Percentiles rank a stretch among this genome's conserved stretches.
phyloP scores from a whole-genome alignment of 2,113 vertebrate species.

The Heterotilapia buettikoferi region DNA sequence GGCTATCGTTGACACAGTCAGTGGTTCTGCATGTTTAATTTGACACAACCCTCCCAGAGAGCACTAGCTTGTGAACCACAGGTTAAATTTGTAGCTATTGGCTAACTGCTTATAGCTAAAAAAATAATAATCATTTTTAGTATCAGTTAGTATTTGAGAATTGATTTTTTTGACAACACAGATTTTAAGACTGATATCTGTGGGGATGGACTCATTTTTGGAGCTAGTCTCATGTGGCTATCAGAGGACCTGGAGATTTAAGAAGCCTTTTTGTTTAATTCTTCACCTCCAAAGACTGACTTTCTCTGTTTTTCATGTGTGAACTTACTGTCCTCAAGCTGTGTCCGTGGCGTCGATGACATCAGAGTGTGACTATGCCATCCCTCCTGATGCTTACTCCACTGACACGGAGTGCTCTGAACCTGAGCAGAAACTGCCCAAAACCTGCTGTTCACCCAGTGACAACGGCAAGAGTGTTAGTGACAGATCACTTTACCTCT shows the following conservation, averaged over 20 bases:
- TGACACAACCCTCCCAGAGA: accelerated
- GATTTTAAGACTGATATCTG: neutral
- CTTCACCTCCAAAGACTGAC: neutral
- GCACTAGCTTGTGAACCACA: neutral
- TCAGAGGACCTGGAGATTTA: neutral
- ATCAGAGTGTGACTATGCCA: constrained; percentile 96
- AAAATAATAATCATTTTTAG: accelerated
- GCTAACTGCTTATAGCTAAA: neutral
- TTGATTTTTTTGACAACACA: neutral
- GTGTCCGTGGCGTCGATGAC: constrained; percentile 91
- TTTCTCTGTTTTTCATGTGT: neutral
- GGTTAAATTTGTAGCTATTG: neutral
- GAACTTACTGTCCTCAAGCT: constrained; percentile 58
- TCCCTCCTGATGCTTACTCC: constrained; percentile 94
- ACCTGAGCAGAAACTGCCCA: constrained; percentile 90
- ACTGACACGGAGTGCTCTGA: constrained; percentile 89
- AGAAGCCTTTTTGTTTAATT: accelerated
- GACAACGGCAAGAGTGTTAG: constrained; percentile 89
- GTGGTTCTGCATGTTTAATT: neutral
- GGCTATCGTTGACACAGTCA: neutral
- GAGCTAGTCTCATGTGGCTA: neutral
- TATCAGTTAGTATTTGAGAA: neutral
- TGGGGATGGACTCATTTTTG: accelerated
- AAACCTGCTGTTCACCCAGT: constrained; percentile 82
- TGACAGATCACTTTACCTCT: neutral